phyloP scores from a whole-genome alignment of 2,888 invertebrate genomes.

The Lochmaea capreae region DNA sequence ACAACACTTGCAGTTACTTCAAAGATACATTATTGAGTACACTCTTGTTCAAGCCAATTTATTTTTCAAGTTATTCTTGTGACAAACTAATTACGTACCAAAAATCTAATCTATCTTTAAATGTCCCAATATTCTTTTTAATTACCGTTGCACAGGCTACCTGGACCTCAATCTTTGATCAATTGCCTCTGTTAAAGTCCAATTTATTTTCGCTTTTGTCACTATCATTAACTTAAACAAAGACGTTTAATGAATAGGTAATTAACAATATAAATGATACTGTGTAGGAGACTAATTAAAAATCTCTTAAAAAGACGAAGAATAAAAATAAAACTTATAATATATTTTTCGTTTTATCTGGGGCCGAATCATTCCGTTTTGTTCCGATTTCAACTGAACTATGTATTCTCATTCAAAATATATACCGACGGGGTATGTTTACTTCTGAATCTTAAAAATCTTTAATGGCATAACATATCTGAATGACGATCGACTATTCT shows the following conservation, averaged over 20 bases:
- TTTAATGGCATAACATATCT: no score
- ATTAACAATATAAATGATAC: slow-evolving; percentile 18
- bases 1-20: no score
- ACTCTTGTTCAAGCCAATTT: no score
- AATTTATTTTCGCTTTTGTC: slow-evolving; percentile 14
- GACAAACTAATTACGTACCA: not conserved
- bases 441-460: no score
- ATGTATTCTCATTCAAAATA: no score
- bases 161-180: slow-evolving; percentile 13
- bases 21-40: no score
- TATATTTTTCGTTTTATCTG: not conserved
- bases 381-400: no score
- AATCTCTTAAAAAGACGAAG: not conserved
- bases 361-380: no score
- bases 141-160: not conserved
- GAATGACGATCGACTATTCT: no score
- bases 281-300: not conserved
- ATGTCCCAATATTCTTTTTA: not conserved
- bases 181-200: not conserved
- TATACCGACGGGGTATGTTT: no score
- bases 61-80: not conserved
- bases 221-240: not conserved
- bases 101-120: not conserved
- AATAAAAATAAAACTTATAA: not conserved
- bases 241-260: not conserved